Percentiles rank a stretch among this genome's conserved stretches.
phyloP scores from a whole-genome alignment of 2,888 invertebrate genomes.

The Stenchaetothrips biformis region DNA sequence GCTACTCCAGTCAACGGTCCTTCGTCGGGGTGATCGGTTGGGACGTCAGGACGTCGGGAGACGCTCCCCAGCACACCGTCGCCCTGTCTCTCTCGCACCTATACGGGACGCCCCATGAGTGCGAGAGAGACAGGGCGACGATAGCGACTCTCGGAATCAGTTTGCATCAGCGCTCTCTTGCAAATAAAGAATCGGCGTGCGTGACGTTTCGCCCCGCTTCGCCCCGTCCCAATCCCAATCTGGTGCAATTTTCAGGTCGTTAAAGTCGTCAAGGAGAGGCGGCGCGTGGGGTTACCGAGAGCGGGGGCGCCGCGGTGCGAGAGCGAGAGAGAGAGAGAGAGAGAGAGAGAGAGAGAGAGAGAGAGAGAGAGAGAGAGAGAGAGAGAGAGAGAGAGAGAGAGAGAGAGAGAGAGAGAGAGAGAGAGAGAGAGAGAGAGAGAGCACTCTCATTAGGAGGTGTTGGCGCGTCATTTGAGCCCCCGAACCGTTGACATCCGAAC shows the following conservation, averaged over 20 bases:
- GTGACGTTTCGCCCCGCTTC: background rate
- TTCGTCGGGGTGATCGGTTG: no score
- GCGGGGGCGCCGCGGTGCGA: background rate
- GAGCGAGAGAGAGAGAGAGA: background rate
- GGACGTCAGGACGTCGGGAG: no score
- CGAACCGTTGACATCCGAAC: background rate
- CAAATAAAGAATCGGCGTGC: no score
- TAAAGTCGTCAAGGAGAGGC: background rate
- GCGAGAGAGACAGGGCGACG: no score
- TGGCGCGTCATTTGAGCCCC: slow-evolving; percentile 2
- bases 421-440: background rate
- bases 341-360: background rate
- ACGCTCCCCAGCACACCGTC: no score
- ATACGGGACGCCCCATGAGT: no score
- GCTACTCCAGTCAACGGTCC: no score
- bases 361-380: background rate
- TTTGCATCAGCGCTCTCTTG: no score
- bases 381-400: background rate
- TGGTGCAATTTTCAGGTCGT: background rate
- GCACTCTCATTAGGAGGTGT: slow-evolving; percentile 11
- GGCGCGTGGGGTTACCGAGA: background rate
- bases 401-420: background rate
- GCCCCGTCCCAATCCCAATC: background rate
- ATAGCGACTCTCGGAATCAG: no score
- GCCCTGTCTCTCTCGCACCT: no score